Percentiles rank a stretch among this genome's conserved stretches.
Evolutionary conservation across 2,113 vertebrate genomes (phyloP).

Genomic region (Amazona guildingii): DNA sequence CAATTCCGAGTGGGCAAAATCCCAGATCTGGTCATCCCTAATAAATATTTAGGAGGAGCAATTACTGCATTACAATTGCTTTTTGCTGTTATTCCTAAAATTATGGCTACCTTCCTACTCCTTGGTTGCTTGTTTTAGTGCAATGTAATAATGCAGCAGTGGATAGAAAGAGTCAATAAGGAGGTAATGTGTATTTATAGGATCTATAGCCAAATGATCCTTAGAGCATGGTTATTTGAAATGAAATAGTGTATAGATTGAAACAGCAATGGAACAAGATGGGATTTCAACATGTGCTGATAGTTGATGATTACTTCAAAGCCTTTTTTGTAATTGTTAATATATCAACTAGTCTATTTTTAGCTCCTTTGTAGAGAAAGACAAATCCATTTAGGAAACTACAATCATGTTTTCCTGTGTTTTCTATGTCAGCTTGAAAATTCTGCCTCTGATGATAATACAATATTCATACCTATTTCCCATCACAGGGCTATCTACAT

Average conservation of each 20-base stretch:
- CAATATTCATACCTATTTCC: not conserved
- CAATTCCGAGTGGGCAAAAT: not conserved
- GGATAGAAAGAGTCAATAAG: conserved; percentile 52
- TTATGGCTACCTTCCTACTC: not conserved
- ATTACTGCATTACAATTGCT: not conserved
- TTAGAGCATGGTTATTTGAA: conserved; percentile 35
- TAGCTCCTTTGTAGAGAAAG: not conserved
- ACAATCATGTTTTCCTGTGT: not conserved
- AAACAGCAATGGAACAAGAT: not conserved
- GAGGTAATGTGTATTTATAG: conserved; percentile 60
- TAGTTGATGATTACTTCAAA: conserved; percentile 35
- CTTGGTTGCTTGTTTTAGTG: conserved; percentile 41
- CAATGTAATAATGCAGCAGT: conserved; percentile 46
- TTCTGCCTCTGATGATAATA: not conserved
- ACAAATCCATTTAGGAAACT: not conserved
- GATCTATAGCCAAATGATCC: conserved; percentile 39
- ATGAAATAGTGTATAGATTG: conserved; percentile 62
- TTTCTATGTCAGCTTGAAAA: not conserved
- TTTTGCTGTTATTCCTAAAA: not conserved
- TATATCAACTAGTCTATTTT: not conserved
- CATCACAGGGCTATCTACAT: not conserved
- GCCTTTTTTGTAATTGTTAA: not conserved
- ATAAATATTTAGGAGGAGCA: not conserved
- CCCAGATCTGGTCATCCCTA: not conserved
- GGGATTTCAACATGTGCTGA: not conserved